These are phyloP conservation scores for Drosophila meridionalis DNA, from an alignment of 2,888 invertebrate species.

Conservation along the genomic window DNA sequence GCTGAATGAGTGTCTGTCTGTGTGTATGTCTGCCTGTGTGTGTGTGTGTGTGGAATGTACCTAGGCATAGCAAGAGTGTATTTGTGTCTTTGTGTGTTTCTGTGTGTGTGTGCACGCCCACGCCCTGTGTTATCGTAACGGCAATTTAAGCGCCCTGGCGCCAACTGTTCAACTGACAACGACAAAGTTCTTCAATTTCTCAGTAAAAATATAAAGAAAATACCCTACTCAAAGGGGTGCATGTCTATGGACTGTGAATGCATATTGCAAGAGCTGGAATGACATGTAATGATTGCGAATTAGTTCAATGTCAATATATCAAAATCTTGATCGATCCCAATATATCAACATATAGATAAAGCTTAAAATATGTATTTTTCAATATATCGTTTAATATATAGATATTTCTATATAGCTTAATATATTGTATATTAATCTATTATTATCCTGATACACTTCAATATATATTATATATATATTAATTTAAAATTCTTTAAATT, in stretches of 20 bases:
- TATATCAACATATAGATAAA: background rate
- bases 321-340: background rate
- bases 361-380: background rate
- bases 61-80: background rate
- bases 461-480: too few species aligned
- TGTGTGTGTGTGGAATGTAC: conserved; percentile 9
- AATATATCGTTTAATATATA: background rate
- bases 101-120: conserved; percentile 17
- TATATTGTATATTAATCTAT: too few species aligned
- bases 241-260: background rate
- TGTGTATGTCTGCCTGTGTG: conserved; percentile 6
- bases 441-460: too few species aligned
- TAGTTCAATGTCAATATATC: background rate
- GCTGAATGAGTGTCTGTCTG: conserved; percentile 4
- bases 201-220: background rate
- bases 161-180: conserved; percentile 55
- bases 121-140: conserved; percentile 42
- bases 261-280: background rate
- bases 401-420: background rate
- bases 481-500: too few species aligned
- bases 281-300: too few species aligned
- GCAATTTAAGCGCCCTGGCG: conserved; percentile 74
- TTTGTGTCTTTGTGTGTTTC: background rate
- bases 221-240: background rate
- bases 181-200: conserved; percentile 37